Evolutionary conservation across 2,888 invertebrate genomes (phyloP).

Genomic region (Meiosimyza decipiens): DNA sequence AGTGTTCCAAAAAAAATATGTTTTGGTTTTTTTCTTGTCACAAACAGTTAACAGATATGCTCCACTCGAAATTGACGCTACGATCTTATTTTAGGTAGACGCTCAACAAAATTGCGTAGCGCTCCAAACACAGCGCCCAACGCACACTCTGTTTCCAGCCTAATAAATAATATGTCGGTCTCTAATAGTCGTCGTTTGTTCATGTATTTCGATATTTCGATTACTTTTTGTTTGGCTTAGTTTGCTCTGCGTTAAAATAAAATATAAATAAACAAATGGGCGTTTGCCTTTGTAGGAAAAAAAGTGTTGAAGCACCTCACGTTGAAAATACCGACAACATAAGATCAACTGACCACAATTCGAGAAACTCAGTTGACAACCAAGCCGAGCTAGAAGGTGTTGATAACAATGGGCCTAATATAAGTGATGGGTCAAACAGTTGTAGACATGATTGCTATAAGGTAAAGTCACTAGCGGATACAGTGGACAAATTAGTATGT

Average conservation of each 20-base stretch:
- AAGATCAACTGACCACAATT: constrained; percentile 16
- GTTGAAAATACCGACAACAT: constrained; percentile 42
- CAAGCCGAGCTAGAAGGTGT: constrained; percentile 43
- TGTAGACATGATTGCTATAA: constrained; percentile 35
- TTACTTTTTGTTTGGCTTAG: too few species aligned
- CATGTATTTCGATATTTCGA: too few species aligned
- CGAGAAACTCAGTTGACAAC: constrained; percentile 48
- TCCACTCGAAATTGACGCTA: too few species aligned
- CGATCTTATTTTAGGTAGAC: too few species aligned
- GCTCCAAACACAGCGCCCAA: too few species aligned
- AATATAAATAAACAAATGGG: constrained; percentile 71
- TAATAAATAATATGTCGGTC: too few species aligned
- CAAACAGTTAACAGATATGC: too few species aligned
- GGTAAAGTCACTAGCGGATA: constrained; percentile 62
- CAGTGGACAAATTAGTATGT: constrained; percentile 79
- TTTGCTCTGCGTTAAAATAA: not conserved
- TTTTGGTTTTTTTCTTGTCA: too few species aligned
- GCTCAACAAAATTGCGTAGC: too few species aligned
- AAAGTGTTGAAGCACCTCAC: constrained; percentile 66
- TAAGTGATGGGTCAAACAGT: constrained; percentile 39
- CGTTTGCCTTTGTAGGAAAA: constrained; percentile 80
- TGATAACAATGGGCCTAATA: constrained; percentile 19
- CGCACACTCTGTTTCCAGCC: too few species aligned
- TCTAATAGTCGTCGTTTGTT: too few species aligned
- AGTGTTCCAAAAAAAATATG: too few species aligned